phyloP scores from a whole-genome alignment of 2,113 vertebrate species.

The human (Homo sapiens) region DNA sequence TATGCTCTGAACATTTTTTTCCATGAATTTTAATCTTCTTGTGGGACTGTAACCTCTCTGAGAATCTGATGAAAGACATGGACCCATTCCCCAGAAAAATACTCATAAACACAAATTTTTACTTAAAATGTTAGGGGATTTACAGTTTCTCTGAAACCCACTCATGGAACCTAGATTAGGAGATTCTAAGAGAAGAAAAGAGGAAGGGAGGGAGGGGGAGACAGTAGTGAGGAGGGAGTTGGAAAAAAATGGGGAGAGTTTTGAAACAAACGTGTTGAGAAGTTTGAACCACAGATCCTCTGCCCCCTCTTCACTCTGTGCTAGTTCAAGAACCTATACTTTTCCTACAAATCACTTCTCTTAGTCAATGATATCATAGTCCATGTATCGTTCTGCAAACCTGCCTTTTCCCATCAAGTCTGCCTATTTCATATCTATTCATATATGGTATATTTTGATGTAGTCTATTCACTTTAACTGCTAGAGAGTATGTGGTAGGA shows the following conservation, averaged over 20 bases:
- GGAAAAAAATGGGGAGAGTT: not conserved
- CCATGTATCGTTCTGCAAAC: not conserved
- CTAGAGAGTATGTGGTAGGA: not conserved
- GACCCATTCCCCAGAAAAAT: conserved; percentile 8
- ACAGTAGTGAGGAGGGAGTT: not conserved
- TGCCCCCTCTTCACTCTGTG: not conserved
- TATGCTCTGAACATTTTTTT: not conserved
- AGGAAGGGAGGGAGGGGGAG: not conserved
- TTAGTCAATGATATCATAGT: not conserved
- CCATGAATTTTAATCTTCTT: conserved; percentile 23
- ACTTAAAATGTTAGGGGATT: not conserved
- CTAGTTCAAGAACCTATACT: not conserved
- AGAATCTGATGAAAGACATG: not conserved
- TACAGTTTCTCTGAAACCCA: not conserved
- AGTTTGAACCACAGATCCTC: not conserved
- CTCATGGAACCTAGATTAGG: not conserved
- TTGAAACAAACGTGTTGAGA: not conserved
- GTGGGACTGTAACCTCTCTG: not conserved
- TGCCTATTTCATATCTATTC: not conserved
- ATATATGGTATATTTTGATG: not conserved
- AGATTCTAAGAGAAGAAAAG: not conserved
- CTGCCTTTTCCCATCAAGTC: not conserved
- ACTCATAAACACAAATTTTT: not conserved
- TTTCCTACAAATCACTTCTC: not conserved
- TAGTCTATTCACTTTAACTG: not conserved